These are phyloP conservation scores for Yponomeuta plumbellus DNA, from an alignment of 2,888 invertebrate species.

Conservation along the genomic window DNA sequence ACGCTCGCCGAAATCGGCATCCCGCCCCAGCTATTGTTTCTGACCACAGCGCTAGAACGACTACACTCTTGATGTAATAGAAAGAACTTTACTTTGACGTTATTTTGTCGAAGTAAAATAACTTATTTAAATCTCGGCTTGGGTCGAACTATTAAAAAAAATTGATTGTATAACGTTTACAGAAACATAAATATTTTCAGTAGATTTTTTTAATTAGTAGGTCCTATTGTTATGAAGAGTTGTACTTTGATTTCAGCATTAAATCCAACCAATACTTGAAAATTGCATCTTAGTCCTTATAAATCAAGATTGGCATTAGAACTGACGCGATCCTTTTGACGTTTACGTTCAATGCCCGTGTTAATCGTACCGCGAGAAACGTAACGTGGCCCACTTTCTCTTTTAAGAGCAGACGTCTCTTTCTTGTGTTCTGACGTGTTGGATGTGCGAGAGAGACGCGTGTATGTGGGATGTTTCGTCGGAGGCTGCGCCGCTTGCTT, in stretches of 20 bases:
- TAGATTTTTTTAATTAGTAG: no score
- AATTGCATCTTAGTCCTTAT: slow-evolving; percentile 1
- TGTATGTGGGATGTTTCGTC: slow-evolving; percentile 45
- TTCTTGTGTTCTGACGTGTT: slow-evolving; percentile 40
- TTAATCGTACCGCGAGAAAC: slow-evolving; percentile 72
- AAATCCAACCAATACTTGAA: background rate
- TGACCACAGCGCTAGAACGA: background rate
- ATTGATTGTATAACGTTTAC: no score
- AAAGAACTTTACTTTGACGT: background rate
- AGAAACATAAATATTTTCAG: no score
- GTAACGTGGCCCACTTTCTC: slow-evolving; percentile 76
- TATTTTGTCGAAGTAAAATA: background rate
- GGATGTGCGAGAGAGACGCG: slow-evolving; percentile 54
- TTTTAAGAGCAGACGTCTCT: slow-evolving; percentile 68
- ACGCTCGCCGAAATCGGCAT: slow-evolving; percentile 71
- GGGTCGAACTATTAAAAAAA: no score
- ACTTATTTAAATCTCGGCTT: background rate
- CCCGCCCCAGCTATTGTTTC: slow-evolving; percentile 18
- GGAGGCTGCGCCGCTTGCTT: slow-evolving; percentile 66
- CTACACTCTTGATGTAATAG: background rate
- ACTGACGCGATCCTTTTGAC: slow-evolving; percentile 53
- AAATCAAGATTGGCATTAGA: slow-evolving; percentile 14
- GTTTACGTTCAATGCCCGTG: slow-evolving; percentile 73
- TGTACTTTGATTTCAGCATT: no score
- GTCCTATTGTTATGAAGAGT: no score